Evolutionary conservation across 2,113 vertebrate species (phyloP), one percentile per base, ranked within the genome.

Genomic region (Thamnaconus septentrionalis): DNA sequence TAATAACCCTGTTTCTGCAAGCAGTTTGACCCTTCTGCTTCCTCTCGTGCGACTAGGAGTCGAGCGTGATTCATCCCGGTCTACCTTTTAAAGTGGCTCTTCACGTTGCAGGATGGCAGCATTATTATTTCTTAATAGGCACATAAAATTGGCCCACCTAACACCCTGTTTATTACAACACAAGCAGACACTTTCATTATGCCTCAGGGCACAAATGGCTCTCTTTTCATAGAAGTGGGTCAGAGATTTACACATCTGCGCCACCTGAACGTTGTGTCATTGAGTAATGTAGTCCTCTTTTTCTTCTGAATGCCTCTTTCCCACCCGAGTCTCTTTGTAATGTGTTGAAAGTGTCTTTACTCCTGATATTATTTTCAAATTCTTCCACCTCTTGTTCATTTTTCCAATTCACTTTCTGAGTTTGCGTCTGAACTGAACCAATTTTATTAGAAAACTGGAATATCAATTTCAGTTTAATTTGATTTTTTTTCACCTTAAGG

Each of bases 51-150:
- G 59, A 31, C 18, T 55, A 45, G 7, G 8, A 44, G 40, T 18
- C 4, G 7, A 58, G 43, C 49, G 0, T 59, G 56, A 56, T 59
- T 3, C 46, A 7, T 74, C 59, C 58, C 54, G 39, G 63, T 61
- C 81, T 63, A 80, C 74, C 64, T 74, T 31, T 65, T 53, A 67
- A 76, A 82, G 46, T 73, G 46, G 7, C 70, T 64, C 61, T 67
- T 57, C 71, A 58, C 59, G 53, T 53, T 56, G 63, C 52, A 0
- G 42, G 41, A 74, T 53, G 55, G 54, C 41, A 4, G 41, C n/a
- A 42, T 79, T 73, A 73, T 71, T 66, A 55, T 74, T 70, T 56
- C 54, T 61, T 72, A 74, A 84, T 74, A 72, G 74, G 55, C 62
- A 73, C 5, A 64, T 79, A 44, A 76, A 82, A 78, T 63, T 52